Conservation (phyloP, 2,888 invertebrate species). For the Luperina testacea region DNA sequence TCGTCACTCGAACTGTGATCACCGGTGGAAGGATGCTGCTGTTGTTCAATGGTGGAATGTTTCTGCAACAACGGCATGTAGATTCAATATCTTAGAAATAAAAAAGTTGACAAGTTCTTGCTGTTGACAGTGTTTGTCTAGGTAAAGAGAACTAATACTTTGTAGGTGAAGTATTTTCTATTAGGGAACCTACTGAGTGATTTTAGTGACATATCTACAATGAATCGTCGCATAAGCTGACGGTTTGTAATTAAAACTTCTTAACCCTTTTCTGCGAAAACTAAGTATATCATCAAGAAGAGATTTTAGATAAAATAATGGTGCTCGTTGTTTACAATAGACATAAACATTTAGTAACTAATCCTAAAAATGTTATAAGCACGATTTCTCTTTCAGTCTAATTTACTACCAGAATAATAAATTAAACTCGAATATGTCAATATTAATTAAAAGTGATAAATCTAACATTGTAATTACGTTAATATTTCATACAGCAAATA, state of each 20-base stretch:
- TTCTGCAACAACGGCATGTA: conserved; percentile 75
- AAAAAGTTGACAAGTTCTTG: neutral
- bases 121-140: neutral
- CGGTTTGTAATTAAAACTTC: neutral
- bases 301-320: neutral
- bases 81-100: neutral
- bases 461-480: conserved; percentile 66
- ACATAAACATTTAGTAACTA: neutral
- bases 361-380: neutral
- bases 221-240: neutral
- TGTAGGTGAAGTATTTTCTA: neutral
- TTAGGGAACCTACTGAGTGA: too few species aligned
- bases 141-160: neutral
- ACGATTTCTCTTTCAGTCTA: neutral
- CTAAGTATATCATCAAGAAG: neutral
- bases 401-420: conserved; percentile 39
- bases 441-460: conserved; percentile 68
- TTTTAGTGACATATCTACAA: neutral
- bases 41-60: conserved; percentile 58
- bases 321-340: neutral
- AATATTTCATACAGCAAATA: conserved; percentile 65
- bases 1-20: conserved; percentile 77
- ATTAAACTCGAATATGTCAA: conserved; percentile 57
- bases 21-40: conserved; percentile 69
- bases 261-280: neutral